Base-by-base conservation (phyloP, 2,888 invertebrate species). In the Salpingus planirostris region DNA sequence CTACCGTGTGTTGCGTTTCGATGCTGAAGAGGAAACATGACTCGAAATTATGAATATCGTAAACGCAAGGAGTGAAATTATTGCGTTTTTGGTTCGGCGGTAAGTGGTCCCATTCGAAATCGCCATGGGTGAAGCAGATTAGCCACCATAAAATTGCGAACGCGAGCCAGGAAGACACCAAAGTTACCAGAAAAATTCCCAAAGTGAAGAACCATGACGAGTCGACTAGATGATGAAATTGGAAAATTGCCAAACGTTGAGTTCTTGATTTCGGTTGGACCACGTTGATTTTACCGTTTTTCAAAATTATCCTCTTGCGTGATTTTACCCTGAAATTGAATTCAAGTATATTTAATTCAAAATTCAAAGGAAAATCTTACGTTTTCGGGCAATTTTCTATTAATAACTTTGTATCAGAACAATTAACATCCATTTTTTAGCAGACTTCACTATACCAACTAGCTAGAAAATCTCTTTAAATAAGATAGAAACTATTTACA, bases 1-100 rank as follows among this genome's bases (percentile, higher is more conserved):
- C 93, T 29, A 92, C 87, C 0, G 92, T 92, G 50, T 91, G 90
- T 56, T 95, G 92, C 0, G 92, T 89, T 68, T 95, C 93, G 41
- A 95, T 76, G 43, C 89, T 90, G 68, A 92, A 95, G 23, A 95
- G 73, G 56, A 95, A 87, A 29, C 89, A 85, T 5, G 92, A 88
- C 0, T 87, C 83, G 61, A 93, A 93, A 21, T 82, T 80, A 49
- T 80, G 70, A 30, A 93, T 79, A 43, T 89, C 82, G 41, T 74
- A 72, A 3, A 95, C 78, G 57, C 95, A 96, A 0, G 93, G 91
- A 5, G 70, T 75, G 80, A 83, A 89, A 10, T 71, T 66, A 32
- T 63, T 47, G 11, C 40, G 15, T 11, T 42, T 34, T 34, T 53
- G 54, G 53, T 41, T 15, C n/a, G 35, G 43, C 4, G 52, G 52